Evolutionary conservation across 2,113 vertebrate species (phyloP).

Genomic region (Epinephelus fuscoguttatus): DNA sequence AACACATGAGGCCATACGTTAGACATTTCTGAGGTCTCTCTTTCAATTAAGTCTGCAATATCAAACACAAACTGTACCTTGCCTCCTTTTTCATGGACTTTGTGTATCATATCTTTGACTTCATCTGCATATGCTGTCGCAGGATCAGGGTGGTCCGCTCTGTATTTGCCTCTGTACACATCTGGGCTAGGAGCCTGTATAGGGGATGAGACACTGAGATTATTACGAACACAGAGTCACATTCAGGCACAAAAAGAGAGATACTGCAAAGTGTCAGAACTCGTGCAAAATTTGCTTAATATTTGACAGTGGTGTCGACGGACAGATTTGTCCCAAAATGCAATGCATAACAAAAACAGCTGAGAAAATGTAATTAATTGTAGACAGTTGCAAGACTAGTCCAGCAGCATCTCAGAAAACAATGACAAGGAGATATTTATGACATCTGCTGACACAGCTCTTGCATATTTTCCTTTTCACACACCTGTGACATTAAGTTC

Average conservation of each 20-base stretch:
- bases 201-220: neutral
- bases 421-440: no score
- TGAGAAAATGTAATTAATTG: no score
- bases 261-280: neutral
- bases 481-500: neutral
- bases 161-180: slow-evolving; percentile 95
- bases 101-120: slow-evolving; percentile 90
- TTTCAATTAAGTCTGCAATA: neutral
- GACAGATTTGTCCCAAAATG: no score
- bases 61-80: slow-evolving; percentile 84
- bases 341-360: no score
- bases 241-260: neutral
- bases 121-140: slow-evolving; percentile 92
- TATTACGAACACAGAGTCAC: neutral
- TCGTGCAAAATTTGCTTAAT: no score
- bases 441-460: neutral
- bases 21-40: neutral
- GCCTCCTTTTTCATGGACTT: slow-evolving; percentile 83
- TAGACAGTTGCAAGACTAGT: neutral
- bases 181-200: slow-evolving; percentile 93
- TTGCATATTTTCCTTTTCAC: neutral
- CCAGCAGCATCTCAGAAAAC: neutral
- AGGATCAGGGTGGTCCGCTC: slow-evolving; percentile 89
- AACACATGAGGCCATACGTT: neutral
- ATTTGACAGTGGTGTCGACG: no score